These are phyloP conservation scores for Sesamia inferens DNA, from an alignment of 2,888 invertebrate genomes.

Conservation along the genomic window DNA sequence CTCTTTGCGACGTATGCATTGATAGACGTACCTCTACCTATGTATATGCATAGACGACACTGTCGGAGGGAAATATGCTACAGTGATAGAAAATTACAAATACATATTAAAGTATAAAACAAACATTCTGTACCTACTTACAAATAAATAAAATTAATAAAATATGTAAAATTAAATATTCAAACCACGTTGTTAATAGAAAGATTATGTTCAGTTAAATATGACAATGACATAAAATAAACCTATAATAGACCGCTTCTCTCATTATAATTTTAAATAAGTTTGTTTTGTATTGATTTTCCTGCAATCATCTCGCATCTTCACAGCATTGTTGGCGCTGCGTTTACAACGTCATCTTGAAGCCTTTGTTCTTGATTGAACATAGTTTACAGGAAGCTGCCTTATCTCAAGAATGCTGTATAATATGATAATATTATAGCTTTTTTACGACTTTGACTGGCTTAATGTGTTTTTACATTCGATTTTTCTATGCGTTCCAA, in stretches of 20 bases:
- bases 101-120: background rate
- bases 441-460: conserved; percentile 66
- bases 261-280: conserved; percentile 65
- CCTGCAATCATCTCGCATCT: conserved; percentile 64
- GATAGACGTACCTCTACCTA: too few relatives aligned
- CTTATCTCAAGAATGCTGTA: conserved; percentile 84
- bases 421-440: conserved; percentile 75
- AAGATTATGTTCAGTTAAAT: conserved; percentile 47
- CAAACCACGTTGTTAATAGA: conserved; percentile 42
- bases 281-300: conserved; percentile 69
- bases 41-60: background rate
- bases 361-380: conserved; percentile 79
- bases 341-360: conserved; percentile 71
- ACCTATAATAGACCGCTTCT: conserved; percentile 26
- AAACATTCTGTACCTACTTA: background rate
- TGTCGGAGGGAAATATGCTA: background rate
- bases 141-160: conserved; percentile 17
- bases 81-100: background rate
- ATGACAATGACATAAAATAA: conserved; percentile 47
- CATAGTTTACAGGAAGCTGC: conserved; percentile 72
- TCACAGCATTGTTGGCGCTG: conserved; percentile 58
- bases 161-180: conserved; percentile 37
- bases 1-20: background rate
- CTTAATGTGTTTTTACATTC: conserved; percentile 66
- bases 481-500: conserved; percentile 58